Evolutionary conservation across 2,113 vertebrate species (phyloP).

Genomic region (Peromyscus maniculatus): DNA sequence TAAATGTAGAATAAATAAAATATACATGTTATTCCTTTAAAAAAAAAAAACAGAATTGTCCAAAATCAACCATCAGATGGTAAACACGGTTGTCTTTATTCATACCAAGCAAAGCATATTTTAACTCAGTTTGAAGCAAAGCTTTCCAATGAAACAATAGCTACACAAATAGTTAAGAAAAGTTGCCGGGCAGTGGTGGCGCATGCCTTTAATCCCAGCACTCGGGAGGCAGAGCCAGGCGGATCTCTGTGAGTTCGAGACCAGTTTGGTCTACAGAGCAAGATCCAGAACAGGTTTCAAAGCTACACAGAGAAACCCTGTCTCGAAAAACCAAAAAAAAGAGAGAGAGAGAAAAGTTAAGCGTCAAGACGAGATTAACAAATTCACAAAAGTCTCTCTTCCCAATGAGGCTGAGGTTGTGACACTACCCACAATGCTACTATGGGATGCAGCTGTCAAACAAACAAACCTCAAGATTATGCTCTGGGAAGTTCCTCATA

Average conservation of each 20-base stretch:
- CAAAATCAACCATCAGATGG: neutral
- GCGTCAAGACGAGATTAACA: neutral
- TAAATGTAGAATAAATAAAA: constrained; percentile 24
- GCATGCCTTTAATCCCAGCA: too few species aligned
- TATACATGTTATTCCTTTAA: constrained; percentile 5
- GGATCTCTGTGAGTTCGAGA: too few species aligned
- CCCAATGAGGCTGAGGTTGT: neutral
- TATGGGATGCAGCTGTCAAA: neutral
- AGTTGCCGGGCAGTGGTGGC: neutral
- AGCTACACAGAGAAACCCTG: too few species aligned
- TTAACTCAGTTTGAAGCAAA: constrained; percentile 22
- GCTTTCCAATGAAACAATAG: constrained; percentile 11
- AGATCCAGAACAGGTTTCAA: too few species aligned
- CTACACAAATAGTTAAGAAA: neutral
- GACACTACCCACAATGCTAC: neutral
- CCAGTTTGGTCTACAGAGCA: too few species aligned
- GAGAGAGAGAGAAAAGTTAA: neutral
- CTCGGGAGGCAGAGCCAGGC: too few species aligned
- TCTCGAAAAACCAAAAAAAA: too few species aligned
- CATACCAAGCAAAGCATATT: neutral
- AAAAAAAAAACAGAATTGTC: neutral
- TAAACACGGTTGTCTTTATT: neutral
- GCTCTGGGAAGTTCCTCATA: neutral
- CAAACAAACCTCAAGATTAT: neutral
- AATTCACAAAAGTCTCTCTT: neutral